Evolutionary conservation across 2,113 vertebrate genomes (phyloP).

Genomic region (Taxidea taxus): DNA sequence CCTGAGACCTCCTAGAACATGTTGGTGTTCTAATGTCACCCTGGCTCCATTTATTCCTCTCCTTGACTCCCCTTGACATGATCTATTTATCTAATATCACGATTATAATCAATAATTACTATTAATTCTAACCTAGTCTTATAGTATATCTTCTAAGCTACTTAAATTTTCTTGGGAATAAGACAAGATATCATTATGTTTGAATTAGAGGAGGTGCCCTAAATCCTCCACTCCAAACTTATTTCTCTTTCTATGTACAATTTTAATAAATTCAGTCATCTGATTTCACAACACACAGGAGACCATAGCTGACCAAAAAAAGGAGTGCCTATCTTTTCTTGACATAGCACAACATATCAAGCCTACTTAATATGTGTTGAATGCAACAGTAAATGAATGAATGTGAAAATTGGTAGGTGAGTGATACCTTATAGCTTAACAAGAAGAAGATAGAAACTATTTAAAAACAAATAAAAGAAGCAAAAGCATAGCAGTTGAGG

Average conservation of each 20-base stretch:
- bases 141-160: not conserved
- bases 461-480: constrained; percentile 8
- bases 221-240: constrained; percentile 16
- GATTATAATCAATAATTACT: not conserved
- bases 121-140: not conserved
- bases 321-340: not conserved
- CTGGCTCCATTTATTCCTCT: not conserved
- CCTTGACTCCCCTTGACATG: not conserved
- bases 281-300: not conserved
- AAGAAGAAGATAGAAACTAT: not conserved
- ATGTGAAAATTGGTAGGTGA: not conserved
- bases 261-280: constrained; percentile 24
- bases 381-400: not conserved
- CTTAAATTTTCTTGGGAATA: constrained; percentile 15
- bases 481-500: not conserved
- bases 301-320: constrained; percentile 10
- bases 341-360: not conserved
- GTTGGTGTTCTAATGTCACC: not conserved
- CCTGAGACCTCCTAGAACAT: not conserved
- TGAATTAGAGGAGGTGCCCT: not conserved
- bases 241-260: not conserved
- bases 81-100: not conserved
- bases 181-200: not conserved
- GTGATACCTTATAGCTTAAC: not conserved
- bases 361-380: not conserved